Evolutionary conservation across 2,113 vertebrate species (phyloP).

Genomic region (Empidonax alnorum): DNA sequence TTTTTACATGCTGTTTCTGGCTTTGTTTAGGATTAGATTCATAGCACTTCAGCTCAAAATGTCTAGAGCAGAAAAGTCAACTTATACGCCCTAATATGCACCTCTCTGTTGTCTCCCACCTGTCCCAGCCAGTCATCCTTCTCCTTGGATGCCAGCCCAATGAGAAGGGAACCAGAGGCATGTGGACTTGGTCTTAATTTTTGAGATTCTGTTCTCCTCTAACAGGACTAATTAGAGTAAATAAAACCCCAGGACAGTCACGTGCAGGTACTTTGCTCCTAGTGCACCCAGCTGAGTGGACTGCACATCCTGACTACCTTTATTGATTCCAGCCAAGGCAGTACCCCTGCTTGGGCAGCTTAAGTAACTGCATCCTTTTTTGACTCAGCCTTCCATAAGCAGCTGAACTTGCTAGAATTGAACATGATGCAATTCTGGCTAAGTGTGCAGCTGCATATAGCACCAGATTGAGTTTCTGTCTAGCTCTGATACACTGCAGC

Average conservation of each 20-base stretch:
- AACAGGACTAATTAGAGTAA: neutral
- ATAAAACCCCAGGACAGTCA: neutral
- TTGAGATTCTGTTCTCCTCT: neutral
- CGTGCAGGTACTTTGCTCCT: neutral
- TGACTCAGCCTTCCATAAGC: neutral
- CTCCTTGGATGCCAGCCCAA: neutral
- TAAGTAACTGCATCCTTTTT: neutral
- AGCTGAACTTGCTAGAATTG: slow-evolving; percentile 24
- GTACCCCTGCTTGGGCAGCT: neutral
- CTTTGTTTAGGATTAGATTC: neutral
- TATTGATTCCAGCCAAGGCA: neutral
- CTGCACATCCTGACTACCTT: neutral
- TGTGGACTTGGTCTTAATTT: neutral
- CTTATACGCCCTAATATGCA: neutral
- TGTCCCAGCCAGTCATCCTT: neutral
- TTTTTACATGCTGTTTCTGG: neutral
- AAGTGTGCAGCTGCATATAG: slow-evolving; percentile 2
- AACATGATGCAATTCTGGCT: slow-evolving; percentile 46
- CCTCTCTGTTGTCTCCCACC: neutral
- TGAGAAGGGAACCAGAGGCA: neutral
- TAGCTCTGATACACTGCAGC: neutral
- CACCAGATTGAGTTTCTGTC: slow-evolving; percentile 52
- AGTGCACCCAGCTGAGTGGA: neutral
- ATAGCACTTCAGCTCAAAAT: neutral
- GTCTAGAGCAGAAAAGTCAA: neutral